These are phyloP conservation scores for Formica aserva DNA, from an alignment of 2,888 invertebrate species.

Conservation along the genomic window DNA sequence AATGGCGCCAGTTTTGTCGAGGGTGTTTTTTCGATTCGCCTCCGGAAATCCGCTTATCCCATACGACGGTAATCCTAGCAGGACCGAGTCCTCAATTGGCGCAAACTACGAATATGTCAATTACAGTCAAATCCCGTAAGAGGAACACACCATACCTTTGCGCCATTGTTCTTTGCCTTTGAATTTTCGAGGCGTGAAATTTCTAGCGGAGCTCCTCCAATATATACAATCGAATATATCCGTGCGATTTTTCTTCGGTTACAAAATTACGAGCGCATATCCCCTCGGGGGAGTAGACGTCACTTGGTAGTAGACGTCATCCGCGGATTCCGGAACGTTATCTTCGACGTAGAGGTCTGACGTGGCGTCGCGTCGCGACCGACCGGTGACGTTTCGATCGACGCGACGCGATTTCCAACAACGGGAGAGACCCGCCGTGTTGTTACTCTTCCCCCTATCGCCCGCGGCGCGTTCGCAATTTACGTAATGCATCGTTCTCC, in stretches of 20 bases:
- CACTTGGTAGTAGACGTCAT: constrained; percentile 7
- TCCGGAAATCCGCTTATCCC: constrained; percentile 34
- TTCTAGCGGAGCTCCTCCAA: background rate
- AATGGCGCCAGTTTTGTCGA: constrained; percentile 18
- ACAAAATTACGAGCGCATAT: background rate
- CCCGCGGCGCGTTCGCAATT: constrained; percentile 55
- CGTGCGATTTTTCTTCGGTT: background rate
- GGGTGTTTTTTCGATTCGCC: constrained; percentile 13
- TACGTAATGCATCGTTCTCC: constrained; percentile 61
- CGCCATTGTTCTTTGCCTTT: background rate
- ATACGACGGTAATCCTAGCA: constrained; percentile 28
- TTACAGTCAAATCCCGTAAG: background rate
- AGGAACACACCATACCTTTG: background rate
- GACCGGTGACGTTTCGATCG: constrained; percentile 36
- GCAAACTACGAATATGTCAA: constrained; percentile 14
- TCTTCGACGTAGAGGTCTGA: constrained; percentile 30
- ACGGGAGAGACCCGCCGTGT: constrained; percentile 12
- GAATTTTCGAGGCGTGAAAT: background rate
- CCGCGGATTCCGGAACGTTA: constrained; percentile 26
- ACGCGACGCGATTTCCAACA: constrained; percentile 44
- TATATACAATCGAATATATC: background rate
- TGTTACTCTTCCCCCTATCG: constrained; percentile 51
- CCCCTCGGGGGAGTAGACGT: background rate
- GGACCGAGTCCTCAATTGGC: constrained; percentile 12
- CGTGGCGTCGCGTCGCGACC: constrained; percentile 23